Evolutionary conservation across 2,113 vertebrate species (phyloP), one percentile per base, ranked within the genome.

Genomic region (Dicaeum eximium): DNA sequence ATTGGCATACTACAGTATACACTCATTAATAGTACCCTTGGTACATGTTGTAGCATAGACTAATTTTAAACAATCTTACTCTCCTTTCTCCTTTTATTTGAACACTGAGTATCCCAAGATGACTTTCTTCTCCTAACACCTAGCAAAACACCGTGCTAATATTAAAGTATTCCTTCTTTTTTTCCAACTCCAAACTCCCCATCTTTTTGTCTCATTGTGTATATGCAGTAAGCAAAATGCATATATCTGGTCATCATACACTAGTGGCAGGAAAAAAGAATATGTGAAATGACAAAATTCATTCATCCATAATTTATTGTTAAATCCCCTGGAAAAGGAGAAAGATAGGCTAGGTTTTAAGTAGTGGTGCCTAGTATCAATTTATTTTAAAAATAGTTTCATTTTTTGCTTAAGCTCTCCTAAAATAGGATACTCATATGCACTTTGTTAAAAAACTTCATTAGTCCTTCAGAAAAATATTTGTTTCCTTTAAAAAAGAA

Each of bases 41-140:
- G 18, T 53, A 77, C 18, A 33, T 60, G 22, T 10, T 60, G 54
- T 7, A 78, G 38, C 12, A 53, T 7, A 60, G 45, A 23, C 33
- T 38, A 53, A 78, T 78, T 78, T 60, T 44, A 45, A 67, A 45
- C 45, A 53, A 8, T 23, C 33, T 51, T 53, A 27, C 15, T 51
- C 37, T 31, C 14, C 6, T 66, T 33, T 69, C 22, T 86, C 9
- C 12, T 60, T 51, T 15, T 9, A 45, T 33, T 27, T 20, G 10
- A 67, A 45, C 33, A 45, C 11, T 23, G 8, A 53, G 15, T 31
- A 31, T 19, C 0, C 0, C 7, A 35, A 50, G 45, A 24, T 42
- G 4, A 42, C 4, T 61, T 60, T 44, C 31, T 51, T 71, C 47
- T 53, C 1, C 4, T 31, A 44, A 25, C 5, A 53, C 16, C 33